These are phyloP conservation scores for Pilophorus perplexus DNA, from an alignment of 2,888 invertebrate genomes.

Conservation along the genomic window DNA sequence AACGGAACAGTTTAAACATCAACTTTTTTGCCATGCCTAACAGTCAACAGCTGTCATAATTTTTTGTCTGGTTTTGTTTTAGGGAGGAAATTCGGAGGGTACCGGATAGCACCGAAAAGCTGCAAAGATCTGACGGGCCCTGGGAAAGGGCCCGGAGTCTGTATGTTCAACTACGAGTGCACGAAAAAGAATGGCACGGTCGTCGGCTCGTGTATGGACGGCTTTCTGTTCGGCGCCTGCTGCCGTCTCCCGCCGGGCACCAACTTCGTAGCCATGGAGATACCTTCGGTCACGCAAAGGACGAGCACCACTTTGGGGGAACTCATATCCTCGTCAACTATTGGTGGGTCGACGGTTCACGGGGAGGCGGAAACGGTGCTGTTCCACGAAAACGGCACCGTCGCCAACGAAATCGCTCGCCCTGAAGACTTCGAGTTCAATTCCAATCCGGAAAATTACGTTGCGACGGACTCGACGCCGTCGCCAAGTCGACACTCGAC, in stretches of 20 bases:
- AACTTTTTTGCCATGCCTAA: no score
- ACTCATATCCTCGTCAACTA: conserved; percentile 13
- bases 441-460: conserved; percentile 46
- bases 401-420: conserved; percentile 52
- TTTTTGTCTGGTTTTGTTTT: no score
- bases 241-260: conserved; percentile 65
- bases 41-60: no score
- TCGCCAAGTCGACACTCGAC: conserved; percentile 36
- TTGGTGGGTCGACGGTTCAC: conserved; percentile 45
- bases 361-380: conserved; percentile 54
- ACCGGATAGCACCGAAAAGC: conserved; percentile 77
- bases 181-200: conserved; percentile 73
- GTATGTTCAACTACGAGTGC: conserved; percentile 93
- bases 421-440: conserved; percentile 53
- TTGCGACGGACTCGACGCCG: conserved; percentile 43
- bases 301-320: conserved; percentile 18
- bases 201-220: conserved; percentile 88
- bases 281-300: conserved; percentile 38
- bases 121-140: conserved; percentile 70
- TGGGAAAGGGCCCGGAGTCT: conserved; percentile 59
- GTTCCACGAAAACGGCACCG: conserved; percentile 54
- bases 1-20: no score
- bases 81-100: conserved; percentile 76
- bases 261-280: conserved; percentile 43
- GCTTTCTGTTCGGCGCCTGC: conserved; percentile 88